Evolutionary conservation across 1,140 invertebrate genomes (phyloP), one percentile per base, ranked within the genome.

Genomic region (Diploscapter pachys): DNA sequence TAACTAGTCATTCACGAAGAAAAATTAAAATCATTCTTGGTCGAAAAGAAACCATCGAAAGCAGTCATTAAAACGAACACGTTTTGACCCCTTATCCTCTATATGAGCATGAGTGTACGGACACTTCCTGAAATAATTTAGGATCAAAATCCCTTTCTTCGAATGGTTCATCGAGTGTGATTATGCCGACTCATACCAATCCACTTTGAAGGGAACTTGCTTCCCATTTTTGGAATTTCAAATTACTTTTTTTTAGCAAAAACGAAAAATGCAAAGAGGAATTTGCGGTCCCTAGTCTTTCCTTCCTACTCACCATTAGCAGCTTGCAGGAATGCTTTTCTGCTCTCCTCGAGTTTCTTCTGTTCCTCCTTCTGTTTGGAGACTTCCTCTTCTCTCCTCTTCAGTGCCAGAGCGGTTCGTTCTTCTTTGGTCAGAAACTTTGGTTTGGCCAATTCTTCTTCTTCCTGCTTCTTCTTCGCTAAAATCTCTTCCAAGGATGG

Each of bases 401-500:
- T 91, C 3, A 99, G 81, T 1, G 96, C 96, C 81, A 96, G 89
- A 0, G 91, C 91, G 2, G 91, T 92, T 84, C 96, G 89, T 87
- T 99, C 93, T 87, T 96, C 94, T 88, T 97, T 98, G 0, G 93
- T 94, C 49, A 99, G 88, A 87, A 99, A 99, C 65, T 97, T 95
- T 0, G 96, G 96, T 88, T 96, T 96, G 49, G 93, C 93, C 80
- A 84, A 73, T n/a, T 83, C 86, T 80, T 92, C 92, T 87, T 98
- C 95, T 86, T 97, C 95, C 3, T 93, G 93, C 86, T 98, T 96
- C 83, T 97, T 97, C 85, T 96, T 97, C 0, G 93, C 91, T 31
- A 99, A 86, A 54, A 99, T 85, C 86, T 99, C 96, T 87, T 99
- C 96, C 48, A 99, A 88, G 61, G 95, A 98, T 4, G 98, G 87